Percentiles rank a stretch among this genome's conserved stretches.
phyloP scores from a whole-genome alignment of 1,140 invertebrate species.

The Theocolax elegans region DNA sequence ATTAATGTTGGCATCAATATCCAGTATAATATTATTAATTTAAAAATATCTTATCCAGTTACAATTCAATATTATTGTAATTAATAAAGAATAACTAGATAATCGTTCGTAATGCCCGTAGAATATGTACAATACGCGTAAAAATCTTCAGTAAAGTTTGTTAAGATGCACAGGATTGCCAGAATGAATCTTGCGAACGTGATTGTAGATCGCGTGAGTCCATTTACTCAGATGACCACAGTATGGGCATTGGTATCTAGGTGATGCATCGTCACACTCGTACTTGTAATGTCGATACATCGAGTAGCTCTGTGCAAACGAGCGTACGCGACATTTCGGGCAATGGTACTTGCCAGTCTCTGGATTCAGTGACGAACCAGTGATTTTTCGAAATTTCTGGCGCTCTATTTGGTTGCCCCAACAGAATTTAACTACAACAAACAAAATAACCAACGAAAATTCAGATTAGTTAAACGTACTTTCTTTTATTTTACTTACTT shows the following conservation, averaged over 20 bases:
- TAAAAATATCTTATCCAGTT: no score
- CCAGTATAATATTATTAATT: no score
- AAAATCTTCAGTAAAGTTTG: slow-evolving; percentile 53
- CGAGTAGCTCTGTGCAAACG: slow-evolving; percentile 67
- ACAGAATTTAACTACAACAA: background rate
- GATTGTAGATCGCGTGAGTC: slow-evolving; percentile 60
- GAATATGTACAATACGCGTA: no score
- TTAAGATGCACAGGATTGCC: slow-evolving; percentile 42
- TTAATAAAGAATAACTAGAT: no score
- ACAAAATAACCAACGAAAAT: background rate
- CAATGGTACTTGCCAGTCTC: slow-evolving; percentile 50
- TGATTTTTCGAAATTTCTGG: background rate
- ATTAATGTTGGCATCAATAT: no score
- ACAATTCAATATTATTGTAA: no score
- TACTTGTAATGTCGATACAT: slow-evolving; percentile 75
- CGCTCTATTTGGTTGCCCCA: slow-evolving; percentile 3
- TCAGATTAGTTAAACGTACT: no score
- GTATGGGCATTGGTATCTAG: slow-evolving; percentile 73
- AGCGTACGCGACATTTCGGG: slow-evolving; percentile 57
- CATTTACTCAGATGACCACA: slow-evolving; percentile 63
- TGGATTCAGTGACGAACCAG: slow-evolving; percentile 4
- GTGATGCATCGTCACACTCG: slow-evolving; percentile 76
- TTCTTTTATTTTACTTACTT: no score
- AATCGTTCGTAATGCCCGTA: no score
- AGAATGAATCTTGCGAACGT: slow-evolving; percentile 57